Evolutionary conservation across 2,797 vertebrate genomes (phyloP), one percentile per base, ranked within the genome.

Genomic region (Pampus argenteus): DNA sequence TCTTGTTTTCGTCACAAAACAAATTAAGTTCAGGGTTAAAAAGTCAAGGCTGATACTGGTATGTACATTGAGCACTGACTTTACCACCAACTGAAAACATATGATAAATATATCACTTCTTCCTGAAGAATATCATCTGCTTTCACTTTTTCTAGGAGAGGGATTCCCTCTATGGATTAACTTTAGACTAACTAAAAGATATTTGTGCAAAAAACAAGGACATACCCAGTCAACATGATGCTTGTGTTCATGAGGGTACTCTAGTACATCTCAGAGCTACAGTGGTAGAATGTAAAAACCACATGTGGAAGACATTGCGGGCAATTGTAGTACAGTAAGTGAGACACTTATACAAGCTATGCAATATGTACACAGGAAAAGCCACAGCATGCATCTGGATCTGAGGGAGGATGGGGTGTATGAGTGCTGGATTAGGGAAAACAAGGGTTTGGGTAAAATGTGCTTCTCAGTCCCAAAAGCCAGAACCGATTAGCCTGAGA

Each of bases 251-350:
- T 6, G 9, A 48, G 70, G 22, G 26, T 61, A 63, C 51, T 55
- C 61, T 15, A 54, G 56, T 58, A 65, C 38, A 76, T 68, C 48
- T 75, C 66, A 36, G 63, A 68, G 56, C 63, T 61, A 66, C 9
- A 29, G 59, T 57, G 57, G 55, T 36, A 58, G 60, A 78, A 70
- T 66, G 83, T 55, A 88, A 82, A 42, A 62, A 42, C 18, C 57
- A 56, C 90, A 94, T 90, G 74, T 89, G 89, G 88, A 86, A 92
- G 62, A 73, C 70, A 92, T 91, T 91, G 77, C 29, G 65, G 66
- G 71, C 66, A 86, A 93, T 92, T 91, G 90, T 72, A 71, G 77
- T 87, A 91, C 87, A 90, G 90, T 93, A 91, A 88, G 88, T 83
- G 78, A 86, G 81, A 89, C 89, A 87, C 77, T 89, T 85, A 89